These are phyloP conservation scores for Conops quadrifasciatus DNA, from an alignment of 2,888 invertebrate genomes.

Conservation along the genomic window DNA sequence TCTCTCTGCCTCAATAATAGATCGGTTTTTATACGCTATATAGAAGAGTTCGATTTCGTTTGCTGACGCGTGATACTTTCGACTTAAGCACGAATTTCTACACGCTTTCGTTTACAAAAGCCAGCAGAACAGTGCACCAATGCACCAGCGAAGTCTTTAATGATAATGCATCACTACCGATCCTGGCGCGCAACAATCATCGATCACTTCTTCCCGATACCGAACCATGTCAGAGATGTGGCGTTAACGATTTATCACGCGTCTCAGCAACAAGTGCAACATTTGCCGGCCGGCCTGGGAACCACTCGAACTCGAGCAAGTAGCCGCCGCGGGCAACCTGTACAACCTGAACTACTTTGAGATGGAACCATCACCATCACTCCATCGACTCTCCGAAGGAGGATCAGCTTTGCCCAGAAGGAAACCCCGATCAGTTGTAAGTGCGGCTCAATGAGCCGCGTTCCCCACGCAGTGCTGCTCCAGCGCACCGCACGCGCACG, in stretches of 20 bases:
- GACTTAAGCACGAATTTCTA: no score
- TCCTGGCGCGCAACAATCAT: neutral
- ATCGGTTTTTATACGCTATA: no score
- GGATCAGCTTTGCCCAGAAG: neutral
- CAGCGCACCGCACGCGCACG: neutral
- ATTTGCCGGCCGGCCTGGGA: conserved; percentile 14
- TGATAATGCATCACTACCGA: neutral
- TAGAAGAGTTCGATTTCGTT: no score
- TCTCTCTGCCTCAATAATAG: no score
- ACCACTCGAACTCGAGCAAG: conserved; percentile 7
- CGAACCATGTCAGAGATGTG: conserved; percentile 8
- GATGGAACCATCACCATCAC: neutral
- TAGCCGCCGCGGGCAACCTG: neutral
- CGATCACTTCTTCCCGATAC: conserved; percentile 23
- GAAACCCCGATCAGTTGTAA: conserved; percentile 20
- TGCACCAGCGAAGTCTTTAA: neutral
- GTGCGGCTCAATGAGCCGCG: conserved; percentile 6
- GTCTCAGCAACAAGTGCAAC: conserved; percentile 28
- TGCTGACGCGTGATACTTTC: no score
- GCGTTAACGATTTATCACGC: conserved; percentile 20
- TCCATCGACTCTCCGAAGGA: neutral
- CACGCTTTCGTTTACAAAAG: neutral
- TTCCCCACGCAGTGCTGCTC: neutral
- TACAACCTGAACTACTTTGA: neutral
- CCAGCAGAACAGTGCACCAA: neutral